Percentiles rank a stretch among this genome's conserved stretches.
Evolutionary conservation across 2,113 vertebrate species (phyloP).

Genomic region (Poicephalus gulielmi): DNA sequence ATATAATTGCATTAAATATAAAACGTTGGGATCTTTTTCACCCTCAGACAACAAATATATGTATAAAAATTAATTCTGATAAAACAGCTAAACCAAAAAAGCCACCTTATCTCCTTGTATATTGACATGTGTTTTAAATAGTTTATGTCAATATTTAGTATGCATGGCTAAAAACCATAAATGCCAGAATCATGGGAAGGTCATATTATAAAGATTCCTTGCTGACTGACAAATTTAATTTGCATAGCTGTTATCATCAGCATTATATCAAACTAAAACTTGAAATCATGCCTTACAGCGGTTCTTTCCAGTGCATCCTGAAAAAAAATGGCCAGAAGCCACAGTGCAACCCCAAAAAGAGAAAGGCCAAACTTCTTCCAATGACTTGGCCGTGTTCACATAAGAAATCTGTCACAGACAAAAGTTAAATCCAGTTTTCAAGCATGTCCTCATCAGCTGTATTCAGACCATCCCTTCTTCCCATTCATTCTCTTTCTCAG

Average conservation of each 20-base stretch:
- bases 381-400: background rate
- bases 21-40: background rate
- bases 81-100: background rate
- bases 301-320: background rate
- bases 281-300: background rate
- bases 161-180: background rate
- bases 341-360: background rate
- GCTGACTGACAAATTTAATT: background rate
- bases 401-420: background rate
- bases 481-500: background rate
- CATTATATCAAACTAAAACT: background rate
- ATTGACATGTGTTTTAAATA: background rate
- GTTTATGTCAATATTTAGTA: background rate
- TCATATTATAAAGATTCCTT: background rate
- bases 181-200: background rate
- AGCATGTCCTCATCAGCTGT: background rate
- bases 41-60: background rate
- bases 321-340: background rate
- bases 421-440: background rate
- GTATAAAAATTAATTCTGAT: background rate
- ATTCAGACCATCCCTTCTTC: background rate
- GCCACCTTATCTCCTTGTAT: background rate
- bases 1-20: background rate
- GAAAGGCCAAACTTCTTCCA: background rate
- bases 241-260: background rate